Evolutionary conservation across 2,888 invertebrate species (phyloP), one percentile per base, ranked within the genome.

Genomic region (Rhagonycha fulva): DNA sequence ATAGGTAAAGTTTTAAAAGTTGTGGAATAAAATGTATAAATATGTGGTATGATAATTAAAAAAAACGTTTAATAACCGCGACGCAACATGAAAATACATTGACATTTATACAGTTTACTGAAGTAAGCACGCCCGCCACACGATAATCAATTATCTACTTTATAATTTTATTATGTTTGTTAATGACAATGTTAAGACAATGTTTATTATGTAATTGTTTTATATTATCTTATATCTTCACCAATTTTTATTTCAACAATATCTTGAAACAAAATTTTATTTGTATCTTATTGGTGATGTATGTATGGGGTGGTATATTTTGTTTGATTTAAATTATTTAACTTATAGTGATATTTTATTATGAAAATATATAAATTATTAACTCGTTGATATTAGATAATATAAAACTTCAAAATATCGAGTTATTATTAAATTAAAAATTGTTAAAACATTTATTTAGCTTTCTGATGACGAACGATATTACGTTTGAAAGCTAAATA

Each of bases 1-100:
- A 98, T 99, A 88, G 99, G 99, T 86, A 99, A 99, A 81, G 84
- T 84, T 81, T 81, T 84, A 79, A 84, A 84, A 83, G 84, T 84
- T 80, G 83, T 84, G 80, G 84, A 84, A 80, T 84, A 84, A 83
- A 77, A 77, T 80, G 62, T 75, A 74, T 68, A 77, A 19, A 78
- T 81, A 81, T 79, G 78, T 76, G 78, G 78, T 80, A 80, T 76
- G 81, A 81, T 79, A 80, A 69, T 77, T 62, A n/a, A 62, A 47
- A 47, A 47, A n/a, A 72, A 62, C 72, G 63, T 75, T 71, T 70
- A 47, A 47, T 60, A 63, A 72, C 19, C 70, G 61, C 68, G 10
- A 71, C 70, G 62, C 71, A 68, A 66, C 24, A 72, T 69, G 71
- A 72, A 74, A 76, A 76, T 72, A 62, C 68, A 74, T 32, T 32